Conservation (phyloP, 2,888 invertebrate species). For the Crocallis elinguaria region DNA sequence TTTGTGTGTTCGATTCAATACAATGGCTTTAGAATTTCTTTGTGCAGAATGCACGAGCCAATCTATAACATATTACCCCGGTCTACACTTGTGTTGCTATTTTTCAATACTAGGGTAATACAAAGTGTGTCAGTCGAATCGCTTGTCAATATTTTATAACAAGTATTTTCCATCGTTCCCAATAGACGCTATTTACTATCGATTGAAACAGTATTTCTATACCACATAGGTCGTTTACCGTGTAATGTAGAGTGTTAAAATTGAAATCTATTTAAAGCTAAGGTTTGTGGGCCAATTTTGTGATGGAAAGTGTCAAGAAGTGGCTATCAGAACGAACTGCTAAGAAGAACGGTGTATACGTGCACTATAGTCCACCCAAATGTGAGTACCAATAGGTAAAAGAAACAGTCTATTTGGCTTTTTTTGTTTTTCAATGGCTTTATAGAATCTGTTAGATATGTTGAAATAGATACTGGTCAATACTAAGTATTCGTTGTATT, state of each 20-base stretch:
- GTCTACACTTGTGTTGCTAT: conserved; percentile 8
- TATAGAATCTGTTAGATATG: no score
- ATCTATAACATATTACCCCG: not conserved
- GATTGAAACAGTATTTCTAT: conserved; percentile 4
- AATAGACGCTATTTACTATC: conserved; percentile 12
- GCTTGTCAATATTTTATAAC: conserved; percentile 68
- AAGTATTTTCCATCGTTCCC: conserved; percentile 51
- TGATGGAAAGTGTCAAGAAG: conserved; percentile 71
- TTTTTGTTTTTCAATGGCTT: no score
- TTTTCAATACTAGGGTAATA: conserved; percentile 30
- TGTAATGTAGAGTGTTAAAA: not conserved
- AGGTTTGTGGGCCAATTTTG: not conserved
- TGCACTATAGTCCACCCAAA: conserved; percentile 87
- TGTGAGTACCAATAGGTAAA: conserved; percentile 82
- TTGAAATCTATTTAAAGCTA: not conserved
- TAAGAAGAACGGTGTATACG: conserved; percentile 83
- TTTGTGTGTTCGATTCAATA: no score
- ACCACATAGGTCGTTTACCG: not conserved
- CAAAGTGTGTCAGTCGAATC: conserved; percentile 60
- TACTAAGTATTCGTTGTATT: no score
- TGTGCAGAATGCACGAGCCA: not conserved
- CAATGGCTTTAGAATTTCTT: not conserved
- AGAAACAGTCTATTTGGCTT: no score
- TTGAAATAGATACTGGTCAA: no score
- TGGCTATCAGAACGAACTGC: conserved; percentile 58